Conservation (phyloP, 2,888 invertebrate genomes). For the Agrilus mali region DNA sequence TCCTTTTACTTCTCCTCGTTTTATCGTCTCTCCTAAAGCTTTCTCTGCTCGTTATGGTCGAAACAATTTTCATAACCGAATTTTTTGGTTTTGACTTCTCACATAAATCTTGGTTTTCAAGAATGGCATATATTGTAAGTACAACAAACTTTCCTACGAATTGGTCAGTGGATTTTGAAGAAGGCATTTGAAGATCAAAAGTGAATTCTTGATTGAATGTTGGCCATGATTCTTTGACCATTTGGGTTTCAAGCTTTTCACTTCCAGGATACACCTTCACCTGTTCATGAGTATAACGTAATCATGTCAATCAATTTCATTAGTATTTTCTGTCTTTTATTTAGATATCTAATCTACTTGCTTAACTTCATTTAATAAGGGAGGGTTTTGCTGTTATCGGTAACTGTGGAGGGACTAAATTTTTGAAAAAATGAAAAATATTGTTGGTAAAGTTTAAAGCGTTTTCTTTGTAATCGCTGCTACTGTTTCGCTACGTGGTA, state of each 20-base stretch:
- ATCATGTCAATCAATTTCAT: too few species aligned
- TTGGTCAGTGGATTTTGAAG: slow-evolving; percentile 41
- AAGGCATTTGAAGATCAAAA: slow-evolving; percentile 41
- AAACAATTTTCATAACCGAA: slow-evolving; percentile 18
- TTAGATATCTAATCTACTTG: too few species aligned
- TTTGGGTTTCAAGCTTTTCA: slow-evolving; percentile 60
- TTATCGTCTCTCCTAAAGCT: slow-evolving; percentile 19
- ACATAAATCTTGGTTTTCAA: slow-evolving; percentile 40
- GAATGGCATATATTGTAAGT: slow-evolving; percentile 53
- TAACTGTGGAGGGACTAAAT: too few species aligned
- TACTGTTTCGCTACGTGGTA: too few species aligned
- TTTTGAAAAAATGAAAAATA: too few species aligned
- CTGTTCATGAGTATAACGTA: slow-evolving; percentile 31
- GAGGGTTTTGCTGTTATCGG: too few species aligned
- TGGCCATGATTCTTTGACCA: slow-evolving; percentile 67
- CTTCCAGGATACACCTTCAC: slow-evolving; percentile 66
- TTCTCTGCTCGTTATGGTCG: slow-evolving; percentile 31
- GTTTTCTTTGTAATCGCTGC: too few species aligned
- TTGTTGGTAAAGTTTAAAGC: too few species aligned
- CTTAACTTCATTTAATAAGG: too few species aligned
- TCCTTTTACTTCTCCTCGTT: slow-evolving; percentile 35
- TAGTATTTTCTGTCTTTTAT: too few species aligned
- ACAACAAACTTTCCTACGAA: slow-evolving; percentile 56
- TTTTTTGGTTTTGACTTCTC: slow-evolving; percentile 24
- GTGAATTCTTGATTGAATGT: slow-evolving; percentile 68